These are phyloP conservation scores for Liodrosophila aerea DNA, from an alignment of 2,888 invertebrate genomes.

Conservation along the genomic window DNA sequence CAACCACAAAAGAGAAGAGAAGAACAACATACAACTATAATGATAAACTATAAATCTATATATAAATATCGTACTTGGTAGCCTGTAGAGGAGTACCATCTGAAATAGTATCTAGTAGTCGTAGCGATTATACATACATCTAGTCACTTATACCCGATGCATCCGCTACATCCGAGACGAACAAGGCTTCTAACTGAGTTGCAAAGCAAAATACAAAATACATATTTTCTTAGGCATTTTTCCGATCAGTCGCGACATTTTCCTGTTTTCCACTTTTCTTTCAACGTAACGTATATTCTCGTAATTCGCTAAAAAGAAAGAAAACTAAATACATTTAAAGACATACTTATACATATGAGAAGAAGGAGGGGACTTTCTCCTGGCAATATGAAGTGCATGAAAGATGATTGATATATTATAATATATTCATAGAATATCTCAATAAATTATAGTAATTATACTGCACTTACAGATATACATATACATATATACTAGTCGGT, in stretches of 20 bases:
- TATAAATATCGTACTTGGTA: constrained; percentile 33
- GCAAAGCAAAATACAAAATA: constrained; percentile 62
- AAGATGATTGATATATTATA: constrained; percentile 24
- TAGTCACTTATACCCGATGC: constrained; percentile 69
- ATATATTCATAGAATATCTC: constrained; percentile 72
- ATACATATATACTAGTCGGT: constrained; percentile 65
- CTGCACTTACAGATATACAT: constrained; percentile 42
- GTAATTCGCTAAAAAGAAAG: not conserved
- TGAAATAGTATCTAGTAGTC: constrained; percentile 41
- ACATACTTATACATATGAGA: constrained; percentile 39
- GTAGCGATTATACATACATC: constrained; percentile 67
- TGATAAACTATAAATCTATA: constrained; percentile 51
- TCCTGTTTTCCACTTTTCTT: constrained; percentile 12
- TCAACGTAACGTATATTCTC: not conserved
- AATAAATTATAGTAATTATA: constrained; percentile 52
- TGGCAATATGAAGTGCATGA: constrained; percentile 7
- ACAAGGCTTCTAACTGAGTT: constrained; percentile 59
- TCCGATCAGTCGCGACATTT: constrained; percentile 13
- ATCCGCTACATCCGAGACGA: constrained; percentile 43
- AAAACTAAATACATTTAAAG: constrained; percentile 40
- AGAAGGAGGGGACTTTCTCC: not conserved
- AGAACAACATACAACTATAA: constrained; percentile 45
- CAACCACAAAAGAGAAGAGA: constrained; percentile 5
- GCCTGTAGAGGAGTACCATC: constrained; percentile 16
- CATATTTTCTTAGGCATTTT: constrained; percentile 41